A percentile compares a stretch with the other conserved stretches of the same genome.
phyloP scores from a whole-genome alignment of 2,113 vertebrate genomes.

The Rhodinocichla rosea region DNA sequence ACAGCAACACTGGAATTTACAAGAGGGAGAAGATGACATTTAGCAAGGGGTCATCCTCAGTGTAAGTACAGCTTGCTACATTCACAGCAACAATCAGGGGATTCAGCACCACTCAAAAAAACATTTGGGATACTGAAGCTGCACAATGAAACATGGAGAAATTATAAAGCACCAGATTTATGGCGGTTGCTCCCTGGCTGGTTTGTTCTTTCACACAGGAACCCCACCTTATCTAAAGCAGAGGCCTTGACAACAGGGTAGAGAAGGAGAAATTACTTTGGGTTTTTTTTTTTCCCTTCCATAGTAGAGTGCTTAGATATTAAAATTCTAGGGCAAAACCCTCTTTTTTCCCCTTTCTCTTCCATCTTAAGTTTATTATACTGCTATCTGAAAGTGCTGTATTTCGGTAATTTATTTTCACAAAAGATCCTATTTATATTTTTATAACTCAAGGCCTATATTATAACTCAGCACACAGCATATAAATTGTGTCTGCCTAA shows the following conservation, averaged over 20 bases:
- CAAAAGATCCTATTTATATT: neutral
- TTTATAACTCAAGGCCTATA: neutral
- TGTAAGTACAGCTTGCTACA: neutral
- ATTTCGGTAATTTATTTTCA: neutral
- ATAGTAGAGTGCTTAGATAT: neutral
- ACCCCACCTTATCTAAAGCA: neutral
- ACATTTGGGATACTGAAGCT: neutral
- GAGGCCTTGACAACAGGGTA: neutral
- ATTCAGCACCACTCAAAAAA: neutral
- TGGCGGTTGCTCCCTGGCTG: neutral
- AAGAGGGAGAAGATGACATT: neutral
- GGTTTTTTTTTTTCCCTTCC: neutral
- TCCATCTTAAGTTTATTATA: neutral
- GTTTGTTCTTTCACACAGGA: neutral
- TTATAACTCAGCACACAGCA: neutral
- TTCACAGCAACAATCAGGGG: neutral
- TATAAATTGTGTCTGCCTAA: neutral
- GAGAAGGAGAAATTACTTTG: neutral
- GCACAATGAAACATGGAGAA: neutral
- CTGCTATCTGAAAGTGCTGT: neutral
- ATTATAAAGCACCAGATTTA: neutral
- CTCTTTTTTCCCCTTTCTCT: neutral
- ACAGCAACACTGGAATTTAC: neutral
- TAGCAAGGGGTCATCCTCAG: neutral
- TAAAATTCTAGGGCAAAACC: neutral